Percentiles rank a stretch among this genome's conserved stretches.
phyloP scores from a whole-genome alignment of 1,140 invertebrate genomes.

The Phenacoccus solenopsis region DNA sequence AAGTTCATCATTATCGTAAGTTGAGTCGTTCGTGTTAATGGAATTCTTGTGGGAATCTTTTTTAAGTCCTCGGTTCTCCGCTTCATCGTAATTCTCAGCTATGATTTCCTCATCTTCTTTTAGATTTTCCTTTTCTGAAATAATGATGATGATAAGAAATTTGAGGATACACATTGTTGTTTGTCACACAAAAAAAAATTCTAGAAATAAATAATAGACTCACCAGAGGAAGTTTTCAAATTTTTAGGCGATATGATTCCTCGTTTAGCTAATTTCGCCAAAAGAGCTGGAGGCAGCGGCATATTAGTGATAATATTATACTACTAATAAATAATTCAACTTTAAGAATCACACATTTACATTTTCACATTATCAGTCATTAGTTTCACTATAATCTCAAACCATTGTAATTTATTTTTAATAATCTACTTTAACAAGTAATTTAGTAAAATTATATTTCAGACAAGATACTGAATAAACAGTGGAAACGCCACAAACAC shows the following conservation, averaged over 20 bases:
- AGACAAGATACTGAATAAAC: no score
- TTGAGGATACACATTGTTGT: not conserved
- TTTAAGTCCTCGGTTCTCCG: conserved; percentile 18
- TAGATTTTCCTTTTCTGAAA: conserved; percentile 28
- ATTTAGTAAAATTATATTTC: no score
- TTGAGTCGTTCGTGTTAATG: not conserved
- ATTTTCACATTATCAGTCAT: no score
- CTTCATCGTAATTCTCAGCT: conserved; percentile 69
- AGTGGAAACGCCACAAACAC: no score
- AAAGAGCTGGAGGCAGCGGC: conserved; percentile 75
- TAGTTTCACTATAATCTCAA: no score
- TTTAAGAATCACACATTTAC: no score
- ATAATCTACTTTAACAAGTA: no score
- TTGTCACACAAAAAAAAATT: no score
- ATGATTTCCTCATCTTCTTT: conserved; percentile 41
- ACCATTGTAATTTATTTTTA: no score
- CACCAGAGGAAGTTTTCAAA: conserved; percentile 7
- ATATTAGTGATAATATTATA: conserved; percentile 39
- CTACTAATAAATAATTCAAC: not conserved
- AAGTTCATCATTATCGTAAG: not conserved
- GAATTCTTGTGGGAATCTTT: not conserved
- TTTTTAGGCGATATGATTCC: conserved; percentile 47
- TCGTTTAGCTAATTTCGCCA: conserved; percentile 70
- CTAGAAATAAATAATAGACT: not conserved
- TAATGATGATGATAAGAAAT: not conserved